Evolutionary conservation across 2,113 vertebrate genomes (phyloP).

Genomic region (Elgaria multicarinata): DNA sequence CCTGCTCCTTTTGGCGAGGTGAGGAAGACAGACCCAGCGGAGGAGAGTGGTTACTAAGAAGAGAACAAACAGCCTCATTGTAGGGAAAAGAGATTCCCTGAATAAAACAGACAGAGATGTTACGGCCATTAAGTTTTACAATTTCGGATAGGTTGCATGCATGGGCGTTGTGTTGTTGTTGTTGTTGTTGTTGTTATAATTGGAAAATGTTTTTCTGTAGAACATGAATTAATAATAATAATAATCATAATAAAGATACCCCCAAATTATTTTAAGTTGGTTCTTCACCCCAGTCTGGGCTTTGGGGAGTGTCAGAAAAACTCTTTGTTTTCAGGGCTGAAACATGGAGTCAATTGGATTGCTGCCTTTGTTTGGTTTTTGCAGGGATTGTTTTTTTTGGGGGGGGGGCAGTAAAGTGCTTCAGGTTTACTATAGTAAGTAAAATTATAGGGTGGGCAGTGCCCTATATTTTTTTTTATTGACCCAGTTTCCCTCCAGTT

Average conservation of each 20-base stretch:
- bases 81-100: not conserved
- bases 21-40: not conserved
- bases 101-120: not conserved
- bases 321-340: not conserved
- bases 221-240: not conserved
- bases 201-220: not conserved
- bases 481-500: not conserved
- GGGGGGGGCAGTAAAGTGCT: too few species aligned
- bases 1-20: not conserved
- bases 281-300: not conserved
- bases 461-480: not conserved
- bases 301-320: not conserved
- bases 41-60: not conserved
- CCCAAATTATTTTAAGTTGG: not conserved
- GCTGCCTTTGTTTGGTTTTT: not conserved
- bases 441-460: not conserved
- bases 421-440: not conserved
- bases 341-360: not conserved
- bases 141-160: not conserved
- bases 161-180: not conserved
- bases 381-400: not conserved
- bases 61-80: not conserved
- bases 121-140: not conserved
- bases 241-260: not conserved
- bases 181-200: too few species aligned